Percentiles rank a stretch among this genome's conserved stretches.
These are phyloP conservation scores for Zaprionus lachaisei DNA, from an alignment of 1,140 invertebrate species.

Conservation along the genomic window DNA sequence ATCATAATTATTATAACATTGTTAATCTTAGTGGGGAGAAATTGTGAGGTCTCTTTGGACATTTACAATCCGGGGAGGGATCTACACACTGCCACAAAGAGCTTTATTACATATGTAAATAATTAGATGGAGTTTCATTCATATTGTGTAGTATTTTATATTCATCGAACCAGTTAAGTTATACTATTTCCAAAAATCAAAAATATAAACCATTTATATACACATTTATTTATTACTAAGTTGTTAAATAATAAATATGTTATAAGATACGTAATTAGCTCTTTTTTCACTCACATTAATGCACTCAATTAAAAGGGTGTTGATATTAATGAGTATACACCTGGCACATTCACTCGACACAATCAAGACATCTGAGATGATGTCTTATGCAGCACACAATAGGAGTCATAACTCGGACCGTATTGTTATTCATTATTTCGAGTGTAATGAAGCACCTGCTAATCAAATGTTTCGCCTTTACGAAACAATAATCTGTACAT, in stretches of 20 bases:
- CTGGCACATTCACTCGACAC: neutral
- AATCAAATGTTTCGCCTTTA: neutral
- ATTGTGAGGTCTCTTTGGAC: slow-evolving; percentile 85
- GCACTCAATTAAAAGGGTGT: neutral
- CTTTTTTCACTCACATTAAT: neutral
- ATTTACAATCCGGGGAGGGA: neutral
- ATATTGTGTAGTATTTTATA: neutral
- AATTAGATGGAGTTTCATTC: neutral
- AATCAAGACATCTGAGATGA: neutral
- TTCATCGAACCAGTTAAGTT: neutral
- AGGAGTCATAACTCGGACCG: neutral
- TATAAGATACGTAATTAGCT: slow-evolving; percentile 2
- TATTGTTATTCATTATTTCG: neutral
- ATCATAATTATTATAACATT: slow-evolving; percentile 97
- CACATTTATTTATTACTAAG: slow-evolving; percentile 13
- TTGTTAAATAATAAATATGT: slow-evolving; percentile 26
- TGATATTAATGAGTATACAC: neutral
- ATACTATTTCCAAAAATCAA: neutral
- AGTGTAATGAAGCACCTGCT: slow-evolving; percentile 3
- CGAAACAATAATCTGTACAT: neutral
- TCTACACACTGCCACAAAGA: slow-evolving; percentile 57
- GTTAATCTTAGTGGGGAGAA: slow-evolving; percentile 94
- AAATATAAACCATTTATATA: slow-evolving; percentile 24
- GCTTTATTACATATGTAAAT: slow-evolving; percentile 52
- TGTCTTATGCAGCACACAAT: neutral